These are phyloP conservation scores for Halichoeres trimaculatus DNA, from an alignment of 2,113 vertebrate species.

Conservation along the genomic window DNA sequence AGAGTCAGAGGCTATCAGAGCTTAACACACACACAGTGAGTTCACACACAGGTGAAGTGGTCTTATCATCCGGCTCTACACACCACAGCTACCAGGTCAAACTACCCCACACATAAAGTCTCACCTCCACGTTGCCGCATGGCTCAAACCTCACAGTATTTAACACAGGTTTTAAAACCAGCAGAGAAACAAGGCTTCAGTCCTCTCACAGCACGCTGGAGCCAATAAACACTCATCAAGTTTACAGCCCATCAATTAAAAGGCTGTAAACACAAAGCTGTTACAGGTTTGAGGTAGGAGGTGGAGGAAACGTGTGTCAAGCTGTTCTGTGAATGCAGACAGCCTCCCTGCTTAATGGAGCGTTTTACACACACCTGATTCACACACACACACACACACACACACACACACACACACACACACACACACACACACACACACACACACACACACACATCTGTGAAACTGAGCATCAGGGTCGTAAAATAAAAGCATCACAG, in stretches of 20 bases:
- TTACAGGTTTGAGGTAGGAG: conserved; percentile 53
- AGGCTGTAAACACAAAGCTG: conserved; percentile 69
- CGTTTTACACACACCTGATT: conserved; percentile 58
- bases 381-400: conserved; percentile 22
- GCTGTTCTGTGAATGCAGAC: conserved; percentile 56
- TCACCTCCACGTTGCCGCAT: background rate
- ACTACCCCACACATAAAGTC: conserved; percentile 5
- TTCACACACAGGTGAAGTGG: conserved; percentile 69
- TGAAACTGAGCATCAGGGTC: conserved; percentile 34
- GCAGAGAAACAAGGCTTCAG: conserved; percentile 10
- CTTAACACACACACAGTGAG: conserved; percentile 62
- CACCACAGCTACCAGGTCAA: conserved; percentile 26
- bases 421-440: conserved; percentile 51
- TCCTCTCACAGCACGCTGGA: conserved; percentile 46
- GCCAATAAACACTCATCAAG: conserved; percentile 68
- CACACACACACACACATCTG: conserved; percentile 40
- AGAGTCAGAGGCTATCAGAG: conserved; percentile 57
- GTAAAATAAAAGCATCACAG: conserved; percentile 26
- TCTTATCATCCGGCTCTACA: conserved; percentile 28
- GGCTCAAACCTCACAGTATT: background rate
- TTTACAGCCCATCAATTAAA: conserved; percentile 79
- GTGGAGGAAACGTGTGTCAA: conserved; percentile 54
- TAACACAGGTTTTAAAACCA: conserved; percentile 10
- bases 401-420: conserved; percentile 35
- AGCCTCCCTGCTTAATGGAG: conserved; percentile 60